Conservation (phyloP, 1,140 invertebrate species). For the Cotesia vestalis region DNA sequence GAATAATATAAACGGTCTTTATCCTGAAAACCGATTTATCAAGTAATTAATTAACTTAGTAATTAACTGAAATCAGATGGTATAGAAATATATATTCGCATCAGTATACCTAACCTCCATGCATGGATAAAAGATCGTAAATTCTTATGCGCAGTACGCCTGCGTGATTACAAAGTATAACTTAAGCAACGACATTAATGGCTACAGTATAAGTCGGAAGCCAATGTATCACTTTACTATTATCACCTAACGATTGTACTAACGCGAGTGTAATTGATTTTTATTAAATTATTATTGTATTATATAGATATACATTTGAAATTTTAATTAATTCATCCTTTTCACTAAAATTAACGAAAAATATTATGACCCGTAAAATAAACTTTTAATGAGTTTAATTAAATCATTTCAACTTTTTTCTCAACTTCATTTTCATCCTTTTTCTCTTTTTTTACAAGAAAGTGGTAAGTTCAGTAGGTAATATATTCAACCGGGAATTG, state of each 20-base stretch:
- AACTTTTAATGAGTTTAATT: too few relatives aligned
- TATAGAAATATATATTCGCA: slow-evolving; percentile 52
- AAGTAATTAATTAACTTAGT: slow-evolving; percentile 59
- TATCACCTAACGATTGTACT: slow-evolving; percentile 4
- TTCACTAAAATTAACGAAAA: too few relatives aligned
- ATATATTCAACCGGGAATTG: too few relatives aligned
- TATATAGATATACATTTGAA: too few relatives aligned
- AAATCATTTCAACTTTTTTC: too few relatives aligned
- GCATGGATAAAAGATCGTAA: slow-evolving; percentile 25
- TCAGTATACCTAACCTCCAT: neutral
- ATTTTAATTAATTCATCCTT: too few relatives aligned
- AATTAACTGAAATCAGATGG: slow-evolving; percentile 61
- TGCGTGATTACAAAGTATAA: slow-evolving; percentile 56
- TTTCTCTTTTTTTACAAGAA: too few relatives aligned
- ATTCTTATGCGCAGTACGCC: slow-evolving; percentile 33
- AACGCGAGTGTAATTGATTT: neutral
- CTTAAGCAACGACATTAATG: slow-evolving; percentile 28
- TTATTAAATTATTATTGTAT: too few relatives aligned
- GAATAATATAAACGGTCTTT: slow-evolving; percentile 57
- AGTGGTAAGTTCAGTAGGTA: too few relatives aligned
- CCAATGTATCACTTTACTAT: slow-evolving; percentile 14
- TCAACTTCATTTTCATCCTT: too few relatives aligned
- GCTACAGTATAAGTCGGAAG: slow-evolving; percentile 11
- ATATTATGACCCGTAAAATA: too few relatives aligned
- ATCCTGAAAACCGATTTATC: slow-evolving; percentile 57